These are phyloP conservation scores for Onychomys arenicola DNA, from an alignment of 2,797 vertebrate genomes.

Conservation along the genomic window DNA sequence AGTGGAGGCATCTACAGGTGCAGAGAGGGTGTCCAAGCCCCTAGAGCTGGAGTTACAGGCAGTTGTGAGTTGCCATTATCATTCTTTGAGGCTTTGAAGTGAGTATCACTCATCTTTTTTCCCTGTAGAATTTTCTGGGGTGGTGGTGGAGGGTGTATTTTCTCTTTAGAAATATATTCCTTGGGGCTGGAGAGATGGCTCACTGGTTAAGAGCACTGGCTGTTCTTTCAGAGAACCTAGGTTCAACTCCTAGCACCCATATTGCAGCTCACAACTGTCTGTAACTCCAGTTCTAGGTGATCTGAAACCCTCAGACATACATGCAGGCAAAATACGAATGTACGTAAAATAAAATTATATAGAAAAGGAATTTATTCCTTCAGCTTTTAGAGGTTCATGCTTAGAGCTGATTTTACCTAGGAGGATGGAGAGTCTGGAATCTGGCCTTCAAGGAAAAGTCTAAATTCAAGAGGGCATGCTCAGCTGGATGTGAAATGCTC, in stretches of 20 bases:
- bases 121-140: neutral
- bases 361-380: neutral
- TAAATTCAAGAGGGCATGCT: neutral
- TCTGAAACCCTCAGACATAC: too few relatives aligned
- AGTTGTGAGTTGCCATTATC: neutral
- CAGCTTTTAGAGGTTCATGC: neutral
- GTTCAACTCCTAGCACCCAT: too few relatives aligned
- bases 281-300: too few relatives aligned
- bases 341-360: too few relatives aligned
- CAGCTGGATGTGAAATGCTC: neutral
- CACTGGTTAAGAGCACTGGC: too few relatives aligned
- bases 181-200: neutral
- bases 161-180: neutral
- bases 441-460: neutral
- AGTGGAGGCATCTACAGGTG: neutral
- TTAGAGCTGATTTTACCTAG: neutral
- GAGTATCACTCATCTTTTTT: neutral
- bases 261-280: too few relatives aligned
- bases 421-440: fast-evolving
- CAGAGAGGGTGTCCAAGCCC: neutral
- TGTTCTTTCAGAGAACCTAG: too few relatives aligned
- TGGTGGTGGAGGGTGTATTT: neutral
- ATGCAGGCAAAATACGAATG: too few relatives aligned
- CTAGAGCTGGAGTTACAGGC: neutral
- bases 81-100: neutral